A percentile compares a stretch with the other conserved stretches of the same genome.
Evolutionary conservation across 2,888 invertebrate genomes (phyloP).

Genomic region (Imbricaverruca yamaguchii): DNA sequence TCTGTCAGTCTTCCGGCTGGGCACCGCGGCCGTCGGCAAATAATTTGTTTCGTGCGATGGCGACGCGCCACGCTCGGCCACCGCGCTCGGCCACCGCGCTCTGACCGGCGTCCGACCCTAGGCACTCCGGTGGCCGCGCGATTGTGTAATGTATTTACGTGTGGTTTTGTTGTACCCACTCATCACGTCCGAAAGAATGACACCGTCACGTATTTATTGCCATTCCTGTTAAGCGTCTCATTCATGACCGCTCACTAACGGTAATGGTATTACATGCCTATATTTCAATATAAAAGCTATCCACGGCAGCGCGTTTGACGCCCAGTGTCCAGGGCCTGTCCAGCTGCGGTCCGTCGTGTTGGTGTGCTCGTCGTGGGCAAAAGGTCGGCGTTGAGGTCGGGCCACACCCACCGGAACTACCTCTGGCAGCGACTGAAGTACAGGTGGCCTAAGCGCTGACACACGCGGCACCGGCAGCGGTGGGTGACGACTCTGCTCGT

Average conservation of each 20-base stretch:
- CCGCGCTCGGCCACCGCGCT: not conserved
- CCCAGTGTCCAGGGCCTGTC: no score
- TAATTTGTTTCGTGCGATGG: not conserved
- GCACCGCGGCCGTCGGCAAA: not conserved
- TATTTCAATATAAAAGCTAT: conserved; percentile 11
- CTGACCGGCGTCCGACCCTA: not conserved
- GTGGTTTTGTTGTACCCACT: not conserved
- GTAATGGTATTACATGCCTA: conserved; percentile 15
- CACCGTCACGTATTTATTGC: conserved; percentile 16
- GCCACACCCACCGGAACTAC: no score
- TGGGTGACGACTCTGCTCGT: no score
- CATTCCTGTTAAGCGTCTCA: conserved; percentile 7
- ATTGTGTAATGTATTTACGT: not conserved
- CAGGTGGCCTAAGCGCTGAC: no score
- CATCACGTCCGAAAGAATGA: not conserved
- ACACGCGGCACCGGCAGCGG: no score
- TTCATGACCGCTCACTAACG: not conserved
- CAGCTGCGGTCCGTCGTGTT: no score
- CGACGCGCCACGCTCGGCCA: no score
- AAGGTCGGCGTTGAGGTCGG: no score
- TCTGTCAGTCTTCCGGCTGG: no score
- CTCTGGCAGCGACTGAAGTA: no score
- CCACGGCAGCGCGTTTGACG: no score
- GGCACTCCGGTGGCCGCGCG: not conserved
- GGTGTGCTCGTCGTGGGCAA: no score